These are phyloP conservation scores for Meleagris gallopavo DNA, from an alignment of 2,113 vertebrate species.

Conservation along the genomic window DNA sequence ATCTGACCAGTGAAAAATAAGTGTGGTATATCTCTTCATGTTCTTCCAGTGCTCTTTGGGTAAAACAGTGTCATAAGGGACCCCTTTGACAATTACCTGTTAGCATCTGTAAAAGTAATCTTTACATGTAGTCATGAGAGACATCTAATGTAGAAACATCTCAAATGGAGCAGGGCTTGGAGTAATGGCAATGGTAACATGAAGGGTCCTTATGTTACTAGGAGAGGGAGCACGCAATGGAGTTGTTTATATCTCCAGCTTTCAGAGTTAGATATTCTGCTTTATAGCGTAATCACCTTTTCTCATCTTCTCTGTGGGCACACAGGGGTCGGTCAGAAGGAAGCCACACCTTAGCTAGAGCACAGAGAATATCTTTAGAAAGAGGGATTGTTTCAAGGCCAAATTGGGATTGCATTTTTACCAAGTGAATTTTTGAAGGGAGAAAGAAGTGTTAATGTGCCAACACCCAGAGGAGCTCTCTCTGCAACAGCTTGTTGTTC, in stretches of 20 bases:
- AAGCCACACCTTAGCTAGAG: slow-evolving; percentile 1
- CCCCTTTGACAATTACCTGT: neutral
- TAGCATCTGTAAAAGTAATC: neutral
- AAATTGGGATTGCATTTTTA: neutral
- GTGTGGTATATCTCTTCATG: neutral
- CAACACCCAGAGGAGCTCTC: neutral
- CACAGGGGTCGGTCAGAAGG: neutral
- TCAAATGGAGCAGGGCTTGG: neutral
- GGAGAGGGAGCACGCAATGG: neutral
- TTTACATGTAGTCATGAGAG: neutral
- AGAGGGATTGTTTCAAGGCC: slow-evolving; percentile 11
- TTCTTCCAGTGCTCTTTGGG: neutral
- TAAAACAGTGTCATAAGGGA: neutral
- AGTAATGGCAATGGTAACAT: neutral
- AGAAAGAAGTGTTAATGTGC: slow-evolving; percentile 39
- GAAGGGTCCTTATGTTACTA: neutral
- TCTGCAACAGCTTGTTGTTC: neutral
- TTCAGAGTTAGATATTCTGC: neutral
- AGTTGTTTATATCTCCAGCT: neutral
- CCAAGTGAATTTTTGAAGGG: slow-evolving; percentile 34
- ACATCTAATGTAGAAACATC: neutral
- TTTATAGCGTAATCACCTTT: neutral
- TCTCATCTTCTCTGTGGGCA: neutral
- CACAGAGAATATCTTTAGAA: neutral
- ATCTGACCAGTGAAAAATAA: neutral